phyloP scores from a whole-genome alignment of 2,888 invertebrate genomes.

The Lasioglossum pauxillum region DNA sequence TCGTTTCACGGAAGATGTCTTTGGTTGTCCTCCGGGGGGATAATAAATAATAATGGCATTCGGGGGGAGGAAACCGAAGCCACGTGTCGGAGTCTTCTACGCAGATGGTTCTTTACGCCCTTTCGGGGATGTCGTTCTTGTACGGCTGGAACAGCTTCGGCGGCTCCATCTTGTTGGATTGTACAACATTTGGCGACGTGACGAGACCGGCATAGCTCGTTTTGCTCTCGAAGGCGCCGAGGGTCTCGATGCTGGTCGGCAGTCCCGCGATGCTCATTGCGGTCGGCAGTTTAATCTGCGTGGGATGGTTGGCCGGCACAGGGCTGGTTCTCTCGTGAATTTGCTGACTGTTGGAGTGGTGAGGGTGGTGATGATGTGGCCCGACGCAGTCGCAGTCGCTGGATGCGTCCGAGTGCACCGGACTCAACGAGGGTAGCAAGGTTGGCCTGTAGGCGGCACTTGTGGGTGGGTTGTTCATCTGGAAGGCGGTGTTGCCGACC shows the following conservation, averaged over 20 bases:
- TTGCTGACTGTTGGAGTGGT: neutral
- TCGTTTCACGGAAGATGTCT: no score
- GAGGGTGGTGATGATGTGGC: conserved; percentile 35
- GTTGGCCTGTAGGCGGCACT: conserved; percentile 74
- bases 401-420: conserved; percentile 78
- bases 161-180: conserved; percentile 81
- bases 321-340: conserved; percentile 46
- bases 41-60: no score
- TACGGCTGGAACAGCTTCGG: conserved; percentile 92
- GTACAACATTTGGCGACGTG: conserved; percentile 66
- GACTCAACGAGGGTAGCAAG: conserved; percentile 66
- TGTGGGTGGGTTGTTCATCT: conserved; percentile 66
- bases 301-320: conserved; percentile 57
- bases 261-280: conserved; percentile 70
- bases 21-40: no score
- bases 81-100: neutral
- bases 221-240: conserved; percentile 68
- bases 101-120: conserved; percentile 67
- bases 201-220: conserved; percentile 38
- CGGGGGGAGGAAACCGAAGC: no score
- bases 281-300: conserved; percentile 69
- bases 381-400: conserved; percentile 79
- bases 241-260: conserved; percentile 66
- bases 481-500: conserved; percentile 70
- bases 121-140: conserved; percentile 86